phyloP scores from a whole-genome alignment of 1,140 invertebrate species.

The Drosophila bipectinata region DNA sequence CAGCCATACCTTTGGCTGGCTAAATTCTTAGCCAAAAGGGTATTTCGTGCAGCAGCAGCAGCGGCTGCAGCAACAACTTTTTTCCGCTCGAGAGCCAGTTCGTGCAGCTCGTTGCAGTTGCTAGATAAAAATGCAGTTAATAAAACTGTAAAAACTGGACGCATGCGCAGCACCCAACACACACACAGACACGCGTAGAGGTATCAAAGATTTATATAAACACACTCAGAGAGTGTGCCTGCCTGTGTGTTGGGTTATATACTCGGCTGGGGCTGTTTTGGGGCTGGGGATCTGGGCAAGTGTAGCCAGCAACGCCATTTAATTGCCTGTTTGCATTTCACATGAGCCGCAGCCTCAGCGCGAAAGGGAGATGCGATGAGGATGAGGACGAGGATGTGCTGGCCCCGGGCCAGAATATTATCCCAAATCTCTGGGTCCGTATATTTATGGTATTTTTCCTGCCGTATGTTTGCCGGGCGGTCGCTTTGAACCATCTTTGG shows the following conservation, averaged over 20 bases:
- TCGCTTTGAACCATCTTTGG: conserved; percentile 55
- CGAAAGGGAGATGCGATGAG: not conserved
- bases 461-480: conserved; percentile 53
- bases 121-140: conserved; percentile 83
- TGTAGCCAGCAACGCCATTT: conserved; percentile 79
- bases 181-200: conserved; percentile 28
- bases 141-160: conserved; percentile 83
- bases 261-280: conserved; percentile 19
- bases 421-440: conserved; percentile 39
- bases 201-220: conserved; percentile 40
- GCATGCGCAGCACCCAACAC: conserved; percentile 66
- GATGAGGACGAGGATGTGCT: conserved; percentile 32
- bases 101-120: conserved; percentile 74
- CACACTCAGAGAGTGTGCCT: not conserved
- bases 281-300: conserved; percentile 65
- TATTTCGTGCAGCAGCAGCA: conserved; percentile 76
- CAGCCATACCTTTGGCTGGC: conserved; percentile 57
- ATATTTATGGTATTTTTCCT: conserved; percentile 60
- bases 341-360: conserved; percentile 52
- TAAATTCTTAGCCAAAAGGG: conserved; percentile 80
- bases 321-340: conserved; percentile 82
- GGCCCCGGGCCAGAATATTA: conserved; percentile 43
- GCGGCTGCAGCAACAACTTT: conserved; percentile 40
- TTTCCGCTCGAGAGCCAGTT: conserved; percentile 80
- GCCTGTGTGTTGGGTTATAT: not conserved